These are phyloP conservation scores for Vulpes ferrilata DNA, from an alignment of 2,113 vertebrate genomes.

Conservation along the genomic window DNA sequence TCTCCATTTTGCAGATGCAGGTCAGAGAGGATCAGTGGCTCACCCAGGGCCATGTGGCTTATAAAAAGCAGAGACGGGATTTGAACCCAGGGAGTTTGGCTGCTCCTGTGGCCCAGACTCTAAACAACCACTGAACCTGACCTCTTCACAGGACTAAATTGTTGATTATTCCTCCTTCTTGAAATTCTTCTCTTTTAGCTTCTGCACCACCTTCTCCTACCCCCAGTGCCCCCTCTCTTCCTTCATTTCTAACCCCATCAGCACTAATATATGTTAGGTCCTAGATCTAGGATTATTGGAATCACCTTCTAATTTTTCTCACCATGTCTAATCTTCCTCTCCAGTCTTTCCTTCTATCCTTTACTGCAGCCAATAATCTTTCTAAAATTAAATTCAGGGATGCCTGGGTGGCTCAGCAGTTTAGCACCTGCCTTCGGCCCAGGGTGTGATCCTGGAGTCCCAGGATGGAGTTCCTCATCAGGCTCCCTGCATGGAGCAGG, in stretches of 20 bases:
- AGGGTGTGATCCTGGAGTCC: too few relatives aligned
- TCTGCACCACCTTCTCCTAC: neutral
- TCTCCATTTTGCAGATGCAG: neutral
- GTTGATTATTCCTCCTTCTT: neutral
- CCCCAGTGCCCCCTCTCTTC: neutral
- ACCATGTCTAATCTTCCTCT: neutral
- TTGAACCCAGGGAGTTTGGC: neutral
- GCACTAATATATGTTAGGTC: neutral
- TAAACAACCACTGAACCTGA: neutral
- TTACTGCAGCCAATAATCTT: neutral
- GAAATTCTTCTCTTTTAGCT: neutral
- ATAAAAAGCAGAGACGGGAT: neutral
- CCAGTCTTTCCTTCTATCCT: neutral
- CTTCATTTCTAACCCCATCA: neutral
- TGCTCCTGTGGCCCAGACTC: neutral
- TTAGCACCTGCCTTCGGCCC: too few relatives aligned
- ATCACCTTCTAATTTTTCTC: constrained; percentile 16
- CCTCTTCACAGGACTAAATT: neutral
- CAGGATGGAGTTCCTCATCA: too few relatives aligned
- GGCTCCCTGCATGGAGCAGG: too few relatives aligned
- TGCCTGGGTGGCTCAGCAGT: too few relatives aligned
- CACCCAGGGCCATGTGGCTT: too few relatives aligned
- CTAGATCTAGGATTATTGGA: neutral
- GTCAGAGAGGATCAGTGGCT: neutral
- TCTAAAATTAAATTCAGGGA: constrained; percentile 20